A percentile compares a stretch with the other conserved stretches of the same genome.
These are phyloP conservation scores for Polypedilum vanderplanki DNA, from an alignment of 1,140 invertebrate species.

Conservation along the genomic window DNA sequence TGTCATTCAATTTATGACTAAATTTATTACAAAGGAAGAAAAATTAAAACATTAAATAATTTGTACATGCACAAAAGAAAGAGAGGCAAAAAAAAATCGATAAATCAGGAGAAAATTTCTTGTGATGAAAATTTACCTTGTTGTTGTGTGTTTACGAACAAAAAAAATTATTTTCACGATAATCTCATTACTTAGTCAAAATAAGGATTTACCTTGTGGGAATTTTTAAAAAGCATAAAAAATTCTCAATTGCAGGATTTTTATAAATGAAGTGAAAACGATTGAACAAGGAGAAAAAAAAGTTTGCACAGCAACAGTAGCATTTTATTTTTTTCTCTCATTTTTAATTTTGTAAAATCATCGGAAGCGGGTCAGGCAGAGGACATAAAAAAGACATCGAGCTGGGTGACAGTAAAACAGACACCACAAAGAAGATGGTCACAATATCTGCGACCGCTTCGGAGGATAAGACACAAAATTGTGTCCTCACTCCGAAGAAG, in stretches of 20 bases:
- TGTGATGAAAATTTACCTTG: too few relatives aligned
- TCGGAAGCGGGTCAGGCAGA: not conserved
- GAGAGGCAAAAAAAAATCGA: not conserved
- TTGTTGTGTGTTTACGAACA: too few relatives aligned
- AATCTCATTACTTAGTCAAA: too few relatives aligned
- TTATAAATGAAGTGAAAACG: too few relatives aligned
- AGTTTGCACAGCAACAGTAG: not conserved
- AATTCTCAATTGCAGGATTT: too few relatives aligned
- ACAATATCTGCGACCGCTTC: conserved; percentile 3
- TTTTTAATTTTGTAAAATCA: not conserved
- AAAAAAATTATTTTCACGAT: too few relatives aligned
- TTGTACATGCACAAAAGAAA: too few relatives aligned
- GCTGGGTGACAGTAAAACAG: conserved; percentile 22
- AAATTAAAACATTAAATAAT: too few relatives aligned
- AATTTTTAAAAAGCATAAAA: too few relatives aligned
- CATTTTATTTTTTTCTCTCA: not conserved
- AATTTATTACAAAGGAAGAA: too few relatives aligned
- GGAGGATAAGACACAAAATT: conserved; percentile 21
- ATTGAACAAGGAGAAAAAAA: not conserved
- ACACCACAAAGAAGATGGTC: conserved; percentile 14
- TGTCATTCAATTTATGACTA: too few relatives aligned
- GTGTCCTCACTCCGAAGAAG: conserved; percentile 14
- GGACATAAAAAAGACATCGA: not conserved
- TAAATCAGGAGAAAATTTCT: not conserved
- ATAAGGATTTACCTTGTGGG: too few relatives aligned